A percentile compares a stretch with the other conserved stretches of the same genome.
phyloP scores from a whole-genome alignment of 2,888 invertebrate species.

The Ochropleura leucogaster region DNA sequence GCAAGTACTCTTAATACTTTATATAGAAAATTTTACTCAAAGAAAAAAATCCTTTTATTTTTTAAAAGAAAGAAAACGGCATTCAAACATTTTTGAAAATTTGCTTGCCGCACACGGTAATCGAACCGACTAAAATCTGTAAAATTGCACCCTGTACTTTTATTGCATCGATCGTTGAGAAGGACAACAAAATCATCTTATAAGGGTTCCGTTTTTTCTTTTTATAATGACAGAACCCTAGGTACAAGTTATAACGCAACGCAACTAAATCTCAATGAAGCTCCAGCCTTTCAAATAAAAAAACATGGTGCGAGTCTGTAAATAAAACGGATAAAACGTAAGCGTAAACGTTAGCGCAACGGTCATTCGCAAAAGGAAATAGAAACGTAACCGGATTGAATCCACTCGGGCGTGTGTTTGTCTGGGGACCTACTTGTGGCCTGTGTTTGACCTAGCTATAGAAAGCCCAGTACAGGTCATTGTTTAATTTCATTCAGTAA shows the following conservation, averaged over 20 bases:
- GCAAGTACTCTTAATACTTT: too few relatives aligned
- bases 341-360: constrained; percentile 60
- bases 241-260: constrained; percentile 11
- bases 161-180: too few relatives aligned
- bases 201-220: not conserved
- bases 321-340: constrained; percentile 58
- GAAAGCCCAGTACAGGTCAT: constrained; percentile 2
- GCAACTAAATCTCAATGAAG: constrained; percentile 36
- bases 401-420: constrained; percentile 60
- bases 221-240: not conserved
- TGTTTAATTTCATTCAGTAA: constrained; percentile 5
- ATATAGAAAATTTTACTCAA: too few relatives aligned
- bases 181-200: not conserved
- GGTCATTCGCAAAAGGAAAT: constrained; percentile 66
- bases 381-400: constrained; percentile 63
- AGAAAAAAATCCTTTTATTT: too few relatives aligned
- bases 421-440: constrained; percentile 54
- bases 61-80: too few relatives aligned
- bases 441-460: constrained; percentile 46
- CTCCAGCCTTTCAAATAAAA: constrained; percentile 27
- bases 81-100: too few relatives aligned
- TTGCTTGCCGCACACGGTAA: too few relatives aligned
- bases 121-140: too few relatives aligned
- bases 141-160: too few relatives aligned
- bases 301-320: constrained; percentile 42